Percentiles rank a stretch among this genome's conserved stretches.
Conservation (phyloP, 2,797 vertebrate genomes). For the Emys orbicularis region DNA sequence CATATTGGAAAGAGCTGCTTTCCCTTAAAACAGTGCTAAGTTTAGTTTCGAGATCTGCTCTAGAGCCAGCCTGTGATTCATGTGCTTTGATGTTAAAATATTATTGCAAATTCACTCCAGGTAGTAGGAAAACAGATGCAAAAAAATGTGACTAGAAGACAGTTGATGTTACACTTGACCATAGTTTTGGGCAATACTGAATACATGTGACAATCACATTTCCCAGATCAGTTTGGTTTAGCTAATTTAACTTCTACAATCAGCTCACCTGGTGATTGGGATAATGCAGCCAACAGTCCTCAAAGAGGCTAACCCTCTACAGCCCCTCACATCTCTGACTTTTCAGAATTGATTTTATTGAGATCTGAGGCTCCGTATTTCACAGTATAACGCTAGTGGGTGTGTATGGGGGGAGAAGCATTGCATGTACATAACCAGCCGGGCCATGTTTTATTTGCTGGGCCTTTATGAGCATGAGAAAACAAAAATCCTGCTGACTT, state of each 20-base stretch:
- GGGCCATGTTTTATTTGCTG: background rate
- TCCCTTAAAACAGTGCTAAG: background rate
- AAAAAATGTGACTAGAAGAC: fast-evolving
- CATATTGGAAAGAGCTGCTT: fast-evolving
- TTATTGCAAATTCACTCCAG: background rate
- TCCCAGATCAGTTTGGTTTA: background rate
- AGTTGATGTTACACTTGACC: background rate
- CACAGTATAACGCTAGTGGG: background rate
- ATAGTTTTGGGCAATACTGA: background rate
- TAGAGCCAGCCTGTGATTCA: background rate
- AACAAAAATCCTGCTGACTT: slow-evolving; percentile 49
- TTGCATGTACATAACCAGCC: background rate
- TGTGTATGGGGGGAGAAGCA: background rate
- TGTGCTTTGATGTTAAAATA: background rate
- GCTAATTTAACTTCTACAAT: background rate
- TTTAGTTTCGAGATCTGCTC: background rate
- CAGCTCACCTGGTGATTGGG: background rate
- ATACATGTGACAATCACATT: background rate
- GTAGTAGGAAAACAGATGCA: background rate
- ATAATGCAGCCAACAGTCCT: background rate
- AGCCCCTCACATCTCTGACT: background rate
- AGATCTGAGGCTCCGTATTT: background rate
- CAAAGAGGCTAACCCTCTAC: background rate
- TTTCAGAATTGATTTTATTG: background rate
- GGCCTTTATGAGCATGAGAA: slow-evolving; percentile 10